Percentiles rank a stretch among this genome's conserved stretches.
Conservation (phyloP, 2,888 invertebrate species). For the Drosophila neotestacea region DNA sequence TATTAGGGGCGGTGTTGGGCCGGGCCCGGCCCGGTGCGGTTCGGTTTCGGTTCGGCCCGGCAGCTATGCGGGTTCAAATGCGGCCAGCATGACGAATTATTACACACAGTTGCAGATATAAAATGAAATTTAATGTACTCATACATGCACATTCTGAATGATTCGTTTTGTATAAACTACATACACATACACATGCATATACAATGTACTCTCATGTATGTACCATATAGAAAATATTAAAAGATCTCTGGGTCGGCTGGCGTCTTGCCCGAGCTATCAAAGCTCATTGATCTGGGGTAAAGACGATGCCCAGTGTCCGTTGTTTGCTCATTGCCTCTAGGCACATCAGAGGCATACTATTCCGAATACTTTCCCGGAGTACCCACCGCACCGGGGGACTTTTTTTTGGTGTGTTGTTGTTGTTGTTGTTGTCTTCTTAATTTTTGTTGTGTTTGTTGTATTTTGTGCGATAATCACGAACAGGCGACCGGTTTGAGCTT, state of each 20-base stretch:
- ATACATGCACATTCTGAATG: slow-evolving; percentile 58
- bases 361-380: slow-evolving; percentile 49
- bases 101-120: slow-evolving; percentile 62
- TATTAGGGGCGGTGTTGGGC: slow-evolving; percentile 73
- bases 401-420: slow-evolving; percentile 37
- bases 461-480: slow-evolving; percentile 61
- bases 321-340: slow-evolving; percentile 12
- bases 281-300: slow-evolving; percentile 67
- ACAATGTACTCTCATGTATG: slow-evolving; percentile 40
- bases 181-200: slow-evolving; percentile 40
- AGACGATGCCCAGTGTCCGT: slow-evolving; percentile 12
- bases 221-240: slow-evolving; percentile 47
- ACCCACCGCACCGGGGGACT: slow-evolving; percentile 17
- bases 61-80: slow-evolving; percentile 76
- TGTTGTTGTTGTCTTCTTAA: slow-evolving; percentile 15
- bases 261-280: slow-evolving; percentile 60
- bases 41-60: slow-evolving; percentile 47
- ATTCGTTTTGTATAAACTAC: slow-evolving; percentile 10
- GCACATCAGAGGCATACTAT: slow-evolving; percentile 15
- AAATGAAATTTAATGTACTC: slow-evolving; percentile 68
- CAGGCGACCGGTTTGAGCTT: slow-evolving; percentile 58
- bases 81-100: slow-evolving; percentile 80
- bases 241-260: slow-evolving; percentile 59
- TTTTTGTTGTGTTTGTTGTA: slow-evolving; percentile 18
- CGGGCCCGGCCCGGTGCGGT: slow-evolving; percentile 44